Evolutionary conservation across 2,797 vertebrate genomes (phyloP), one percentile per base, ranked within the genome.

Genomic region (Lycodopsis pacificus): DNA sequence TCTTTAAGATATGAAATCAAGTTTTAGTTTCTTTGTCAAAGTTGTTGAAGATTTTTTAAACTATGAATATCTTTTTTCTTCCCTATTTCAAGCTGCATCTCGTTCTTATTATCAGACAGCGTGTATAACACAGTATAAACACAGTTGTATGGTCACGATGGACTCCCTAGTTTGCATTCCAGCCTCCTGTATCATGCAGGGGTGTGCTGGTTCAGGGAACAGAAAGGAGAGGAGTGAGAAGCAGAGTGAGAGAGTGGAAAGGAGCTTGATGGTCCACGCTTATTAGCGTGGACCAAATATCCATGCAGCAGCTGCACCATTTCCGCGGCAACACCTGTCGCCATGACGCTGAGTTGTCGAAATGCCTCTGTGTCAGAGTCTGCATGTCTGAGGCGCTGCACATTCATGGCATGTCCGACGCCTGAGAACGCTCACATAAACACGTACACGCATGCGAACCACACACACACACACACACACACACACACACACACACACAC

Each of bases 291-390:
- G n/a, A n/a, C n/a, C n/a, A 93, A 91, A 93, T 92, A 91, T 92
- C 87, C 82, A 42, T 76, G 84, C 76, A 89, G 86, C 95, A 94
- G 94, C 94, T 96, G 94, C 93, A 80, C 83, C 84, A 89, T 92
- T 94, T 93, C 92, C 84, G 73, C 75, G 64, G 89, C 88, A 93
- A 89, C 94, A 94, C 91, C 94, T 95, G 95, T 94, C 91, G 40
- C 86, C 90, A 81, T 86, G 85, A 86, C 48, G 69, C 86, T 90
- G 89, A 88, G 84, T 80, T 91, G 92, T 90, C 84, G 80, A 91
- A 87, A 88, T 85, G 90, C 75, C 80, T 90, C 84, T 84, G 84
- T 89, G 82, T 91, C 86, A 83, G 76, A 74, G 89, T 87, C 88
- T 80, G 91, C 74, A 76, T 88, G 87, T 88, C 82, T 88, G 76